Evolutionary conservation across 1,140 invertebrate genomes (phyloP), one percentile per base, ranked within the genome.

Genomic region (Apis cerana): DNA sequence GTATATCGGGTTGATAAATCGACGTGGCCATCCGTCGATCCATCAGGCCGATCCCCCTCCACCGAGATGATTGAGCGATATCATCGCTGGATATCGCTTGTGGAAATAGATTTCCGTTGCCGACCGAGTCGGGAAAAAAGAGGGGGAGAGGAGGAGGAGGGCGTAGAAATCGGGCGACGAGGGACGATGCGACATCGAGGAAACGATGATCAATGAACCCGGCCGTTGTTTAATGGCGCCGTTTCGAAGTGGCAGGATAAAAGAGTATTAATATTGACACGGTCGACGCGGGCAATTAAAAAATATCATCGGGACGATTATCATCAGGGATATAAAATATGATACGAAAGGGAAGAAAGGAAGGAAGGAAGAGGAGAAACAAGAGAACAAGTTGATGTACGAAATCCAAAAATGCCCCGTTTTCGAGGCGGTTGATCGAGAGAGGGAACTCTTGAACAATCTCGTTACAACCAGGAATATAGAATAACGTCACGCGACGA

Each of bases 1-100:
- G 5, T 0, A 33, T 33, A 33, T 33, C 75, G 65, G 43, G 64
- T 82, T 85, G 77, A 91, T 91, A 90, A 90, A 90, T 90, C 85
- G 89, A 69, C 70, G 67, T 21, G n/a, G 61, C 68, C 68, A 80
- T 86, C 83, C 33, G 87, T 75, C 86, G 85, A 90, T 89, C 88
- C 80, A 90, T 89, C 85, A 82, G 68, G 68, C 54, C 72, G 48
- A 85, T 87, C 83, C 83, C 87, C 70, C 83, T 77, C 69, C 52
- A 12, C 65, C 50, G 61, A n/a, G 54, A 75, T 69, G 83, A 84
- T 76, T 85, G 80, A 79, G 59, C 56, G 72, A 33, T 43, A 43
- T 59, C 33, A 70, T 75, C 52, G 48, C 17, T 27, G 23, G 59
- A 58, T 72, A n/a, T 62, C 50, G 10, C 33, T 33, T 50, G 7